phyloP scores from a whole-genome alignment of 2,113 vertebrate species.

The Malurus elegans region DNA sequence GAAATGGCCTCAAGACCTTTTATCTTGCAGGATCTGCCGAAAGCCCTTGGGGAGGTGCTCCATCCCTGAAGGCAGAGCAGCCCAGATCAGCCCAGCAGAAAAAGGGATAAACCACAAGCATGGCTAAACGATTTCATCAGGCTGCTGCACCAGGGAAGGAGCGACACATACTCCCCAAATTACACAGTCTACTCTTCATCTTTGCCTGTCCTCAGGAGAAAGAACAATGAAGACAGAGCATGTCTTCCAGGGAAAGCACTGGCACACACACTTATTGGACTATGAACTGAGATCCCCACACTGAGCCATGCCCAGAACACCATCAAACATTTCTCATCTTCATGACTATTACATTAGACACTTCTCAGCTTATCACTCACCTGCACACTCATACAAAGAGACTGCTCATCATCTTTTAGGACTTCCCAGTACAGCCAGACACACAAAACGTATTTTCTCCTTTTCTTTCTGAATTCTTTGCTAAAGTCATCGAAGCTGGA shows the following conservation, averaged over 20 bases:
- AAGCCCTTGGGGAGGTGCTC: neutral
- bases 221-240: neutral
- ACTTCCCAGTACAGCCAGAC: neutral
- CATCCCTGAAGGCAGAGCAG: neutral
- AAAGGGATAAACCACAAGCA: neutral
- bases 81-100: neutral
- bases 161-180: neutral
- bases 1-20: neutral
- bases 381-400: neutral
- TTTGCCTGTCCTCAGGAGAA: neutral
- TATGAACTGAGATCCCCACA: neutral
- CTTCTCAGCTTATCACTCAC: neutral
- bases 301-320: neutral
- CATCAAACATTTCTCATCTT: neutral
- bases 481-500: neutral
- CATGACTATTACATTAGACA: neutral
- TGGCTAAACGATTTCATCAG: rapidly evolving
- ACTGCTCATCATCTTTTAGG: neutral
- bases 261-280: neutral
- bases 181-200: neutral
- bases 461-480: neutral
- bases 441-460: neutral
- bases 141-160: neutral
- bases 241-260: neutral
- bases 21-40: neutral